Percentiles rank a stretch among this genome's conserved stretches.
Conservation (phyloP, 1,140 invertebrate species). For the Chymomyza costata region DNA sequence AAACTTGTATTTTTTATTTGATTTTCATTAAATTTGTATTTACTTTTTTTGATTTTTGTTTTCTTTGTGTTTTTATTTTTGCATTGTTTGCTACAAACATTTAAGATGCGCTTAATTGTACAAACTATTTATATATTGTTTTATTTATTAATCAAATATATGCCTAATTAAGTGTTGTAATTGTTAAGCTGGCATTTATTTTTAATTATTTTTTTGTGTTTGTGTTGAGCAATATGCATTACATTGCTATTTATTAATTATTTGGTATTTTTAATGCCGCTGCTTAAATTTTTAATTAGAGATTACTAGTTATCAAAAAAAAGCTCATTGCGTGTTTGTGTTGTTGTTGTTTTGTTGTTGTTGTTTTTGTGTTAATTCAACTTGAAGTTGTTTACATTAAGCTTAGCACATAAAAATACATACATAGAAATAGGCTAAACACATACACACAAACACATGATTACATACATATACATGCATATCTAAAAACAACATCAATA, state of each 20-base stretch:
- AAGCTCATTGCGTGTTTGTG: conserved; percentile 55
- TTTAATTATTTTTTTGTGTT: conserved; percentile 1
- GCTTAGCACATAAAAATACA: conserved; percentile 40
- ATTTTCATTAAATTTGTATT: no score
- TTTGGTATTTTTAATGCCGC: conserved; percentile 4
- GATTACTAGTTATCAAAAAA: conserved; percentile 41
- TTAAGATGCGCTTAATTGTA: conserved; percentile 32
- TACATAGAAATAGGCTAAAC: conserved; percentile 36
- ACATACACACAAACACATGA: conserved; percentile 29
- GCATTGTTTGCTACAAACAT: conserved; percentile 32
- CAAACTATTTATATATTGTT: conserved; percentile 17
- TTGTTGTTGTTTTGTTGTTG: conserved; percentile 18
- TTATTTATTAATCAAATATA: conserved; percentile 38
- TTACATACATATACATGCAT: conserved; percentile 22
- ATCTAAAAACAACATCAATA: conserved; percentile 39
- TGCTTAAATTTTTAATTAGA: conserved; percentile 27
- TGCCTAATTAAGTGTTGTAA: conserved; percentile 49
- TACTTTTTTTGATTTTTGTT: conserved; percentile 40
- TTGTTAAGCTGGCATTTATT: conserved; percentile 18
- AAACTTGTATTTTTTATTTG: no score
- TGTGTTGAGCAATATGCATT: no score
- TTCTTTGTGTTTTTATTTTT: conserved; percentile 29
- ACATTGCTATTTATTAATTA: no score
- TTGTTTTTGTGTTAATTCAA: conserved; percentile 10
- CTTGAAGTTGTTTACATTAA: conserved; percentile 31